phyloP scores from a whole-genome alignment of 2,113 vertebrate species.

The Gambusia holbrooki region DNA sequence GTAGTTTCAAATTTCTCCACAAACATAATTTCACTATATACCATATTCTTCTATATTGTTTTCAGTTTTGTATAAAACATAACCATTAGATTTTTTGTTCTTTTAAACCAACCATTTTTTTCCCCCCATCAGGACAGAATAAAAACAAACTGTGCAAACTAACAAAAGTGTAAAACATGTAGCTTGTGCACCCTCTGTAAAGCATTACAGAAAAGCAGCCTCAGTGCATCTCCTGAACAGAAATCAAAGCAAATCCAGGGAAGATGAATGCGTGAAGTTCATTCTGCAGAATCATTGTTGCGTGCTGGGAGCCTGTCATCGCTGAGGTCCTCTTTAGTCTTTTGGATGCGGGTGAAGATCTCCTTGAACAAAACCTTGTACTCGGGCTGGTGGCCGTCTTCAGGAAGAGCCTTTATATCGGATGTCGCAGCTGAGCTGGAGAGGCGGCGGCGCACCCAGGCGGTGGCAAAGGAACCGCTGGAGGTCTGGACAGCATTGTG shows the following conservation, averaged over 20 bases:
- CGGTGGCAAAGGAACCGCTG: conserved; percentile 50
- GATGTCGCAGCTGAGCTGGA: conserved; percentile 21
- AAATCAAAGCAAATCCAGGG: conserved; percentile 10
- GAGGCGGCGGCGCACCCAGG: conserved; percentile 13
- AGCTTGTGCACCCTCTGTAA: conserved; percentile 18
- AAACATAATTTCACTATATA: neutral
- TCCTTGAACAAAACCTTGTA: conserved; percentile 95
- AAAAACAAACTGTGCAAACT: conserved; percentile 39
- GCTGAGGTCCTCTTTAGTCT: conserved; percentile 93
- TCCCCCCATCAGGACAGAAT: conserved; percentile 21
- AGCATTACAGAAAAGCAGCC: conserved; percentile 3
- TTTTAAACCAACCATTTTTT: neutral
- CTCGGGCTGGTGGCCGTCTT: conserved; percentile 80
- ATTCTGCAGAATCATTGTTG: conserved; percentile 15
- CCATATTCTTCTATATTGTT: neutral
- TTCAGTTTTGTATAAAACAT: neutral
- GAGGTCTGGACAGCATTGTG: conserved; percentile 90
- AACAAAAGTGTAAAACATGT: conserved; percentile 25
- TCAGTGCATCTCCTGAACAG: conserved; percentile 7
- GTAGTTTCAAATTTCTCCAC: conserved; percentile 2
- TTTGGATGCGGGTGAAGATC: conserved; percentile 95
- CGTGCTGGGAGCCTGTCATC: conserved; percentile 73
- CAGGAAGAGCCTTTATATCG: conserved; percentile 18
- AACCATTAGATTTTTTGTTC: neutral
- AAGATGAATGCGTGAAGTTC: neutral